These are phyloP conservation scores for Aplodontia rufa DNA, from an alignment of 2,113 vertebrate genomes.

Conservation along the genomic window DNA sequence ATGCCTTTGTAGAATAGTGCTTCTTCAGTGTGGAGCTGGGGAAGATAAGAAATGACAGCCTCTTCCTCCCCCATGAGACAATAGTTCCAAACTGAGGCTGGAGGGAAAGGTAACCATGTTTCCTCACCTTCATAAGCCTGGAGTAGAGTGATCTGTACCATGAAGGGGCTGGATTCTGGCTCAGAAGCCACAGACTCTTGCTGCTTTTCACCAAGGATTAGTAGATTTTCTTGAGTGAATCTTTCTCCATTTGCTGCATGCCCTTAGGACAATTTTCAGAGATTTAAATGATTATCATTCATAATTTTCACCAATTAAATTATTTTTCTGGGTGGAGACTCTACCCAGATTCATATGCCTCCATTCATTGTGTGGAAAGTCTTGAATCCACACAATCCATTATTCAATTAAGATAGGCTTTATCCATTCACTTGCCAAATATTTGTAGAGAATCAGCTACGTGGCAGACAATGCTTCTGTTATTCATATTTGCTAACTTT, in stretches of 20 bases:
- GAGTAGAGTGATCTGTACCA: background rate
- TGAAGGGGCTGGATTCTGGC: background rate
- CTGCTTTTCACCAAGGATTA: background rate
- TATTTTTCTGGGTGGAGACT: background rate
- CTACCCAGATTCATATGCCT: background rate
- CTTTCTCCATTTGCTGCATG: conserved; percentile 1
- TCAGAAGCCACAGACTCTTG: background rate
- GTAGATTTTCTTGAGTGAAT: background rate
- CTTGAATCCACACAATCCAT: background rate
- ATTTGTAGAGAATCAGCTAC: background rate
- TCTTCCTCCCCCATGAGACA: background rate
- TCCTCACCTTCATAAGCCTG: background rate
- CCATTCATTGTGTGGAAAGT: background rate
- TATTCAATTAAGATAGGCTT: background rate
- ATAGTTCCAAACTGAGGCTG: background rate
- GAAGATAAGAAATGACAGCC: background rate
- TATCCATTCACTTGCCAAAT: background rate
- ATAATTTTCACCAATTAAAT: background rate
- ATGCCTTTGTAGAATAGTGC: background rate
- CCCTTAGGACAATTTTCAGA: background rate
- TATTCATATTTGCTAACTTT: background rate
- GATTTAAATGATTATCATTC: background rate
- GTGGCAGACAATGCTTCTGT: background rate
- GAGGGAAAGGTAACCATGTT: background rate
- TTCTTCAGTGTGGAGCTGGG: background rate